Percentiles rank a stretch among this genome's conserved stretches.
Evolutionary conservation across 2,888 invertebrate genomes (phyloP).

Genomic region (Mallateleia sp.): DNA sequence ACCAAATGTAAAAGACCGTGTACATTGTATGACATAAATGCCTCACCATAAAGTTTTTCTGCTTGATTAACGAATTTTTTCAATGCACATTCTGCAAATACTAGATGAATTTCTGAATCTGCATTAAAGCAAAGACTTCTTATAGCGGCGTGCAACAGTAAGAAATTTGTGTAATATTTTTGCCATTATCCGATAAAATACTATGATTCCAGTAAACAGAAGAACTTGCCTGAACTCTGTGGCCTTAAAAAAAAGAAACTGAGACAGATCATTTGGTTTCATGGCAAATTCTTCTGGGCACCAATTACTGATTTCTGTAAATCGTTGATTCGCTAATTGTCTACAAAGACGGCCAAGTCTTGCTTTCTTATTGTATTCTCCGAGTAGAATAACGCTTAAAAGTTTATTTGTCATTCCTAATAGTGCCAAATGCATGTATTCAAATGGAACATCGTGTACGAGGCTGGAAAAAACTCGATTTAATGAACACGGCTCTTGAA

Average conservation of each 20-base stretch:
- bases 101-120: slow-evolving; percentile 11
- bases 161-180: not conserved
- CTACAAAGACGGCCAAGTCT: too few relatives aligned
- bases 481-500: slow-evolving; percentile 28
- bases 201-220: slow-evolving; percentile 11
- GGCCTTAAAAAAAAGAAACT: slow-evolving; percentile 42
- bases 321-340: not conserved
- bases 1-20: slow-evolving; percentile 25
- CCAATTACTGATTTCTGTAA: slow-evolving; percentile 9
- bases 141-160: slow-evolving; percentile 34
- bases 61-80: slow-evolving; percentile 15
- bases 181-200: slow-evolving; percentile 14
- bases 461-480: slow-evolving; percentile 15
- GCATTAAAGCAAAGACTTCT: slow-evolving; percentile 12
- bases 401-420: slow-evolving; percentile 42
- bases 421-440: slow-evolving; percentile 45
- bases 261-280: slow-evolving; percentile 26
- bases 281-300: slow-evolving; percentile 52
- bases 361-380: slow-evolving; percentile 27
- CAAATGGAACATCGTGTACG: slow-evolving; percentile 24
- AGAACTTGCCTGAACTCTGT: slow-evolving; percentile 51
- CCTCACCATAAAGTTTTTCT: not conserved
- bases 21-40: slow-evolving; percentile 25
- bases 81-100: slow-evolving; percentile 14
- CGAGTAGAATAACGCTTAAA: slow-evolving; percentile 15